Evolutionary conservation across 64 coral and sea anemone genomes (phyloP).

Genomic region (Orbicella faveolata): DNA sequence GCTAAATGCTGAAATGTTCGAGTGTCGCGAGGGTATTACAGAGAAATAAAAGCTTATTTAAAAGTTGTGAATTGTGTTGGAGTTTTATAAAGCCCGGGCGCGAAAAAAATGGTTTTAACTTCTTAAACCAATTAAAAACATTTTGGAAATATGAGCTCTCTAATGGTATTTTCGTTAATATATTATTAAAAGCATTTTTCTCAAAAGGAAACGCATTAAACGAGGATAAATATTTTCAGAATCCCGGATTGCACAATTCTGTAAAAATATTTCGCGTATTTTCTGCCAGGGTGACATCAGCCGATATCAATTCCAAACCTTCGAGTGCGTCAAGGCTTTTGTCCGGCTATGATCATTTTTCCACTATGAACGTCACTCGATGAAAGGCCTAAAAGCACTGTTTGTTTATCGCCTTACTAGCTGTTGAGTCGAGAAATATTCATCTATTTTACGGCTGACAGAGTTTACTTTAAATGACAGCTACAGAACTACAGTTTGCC

Average conservation of each 20-base stretch:
- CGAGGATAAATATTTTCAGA: not conserved
- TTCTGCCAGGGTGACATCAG: conserved; percentile 17
- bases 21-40: no score
- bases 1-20: not conserved
- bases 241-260: not conserved
- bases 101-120: not conserved
- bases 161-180: conserved; percentile 31
- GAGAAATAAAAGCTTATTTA: no score
- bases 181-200: conserved; percentile 15
- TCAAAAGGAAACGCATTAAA: not conserved
- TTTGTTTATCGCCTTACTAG: conserved; percentile 66
- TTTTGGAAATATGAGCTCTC: conserved; percentile 5
- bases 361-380: conserved; percentile 56
- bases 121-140: not conserved
- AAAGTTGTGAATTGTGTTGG: no score
- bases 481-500: conserved; percentile 52
- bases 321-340: conserved; percentile 24
- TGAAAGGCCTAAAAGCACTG: conserved; percentile 22
- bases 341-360: not conserved
- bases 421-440: conserved; percentile 79
- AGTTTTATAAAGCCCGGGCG: no score
- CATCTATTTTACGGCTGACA: conserved; percentile 82
- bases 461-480: conserved; percentile 74
- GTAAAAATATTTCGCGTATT: conserved; percentile 1
- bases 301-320: not conserved